Evolutionary conservation across 1,140 invertebrate genomes (phyloP).

Genomic region (Riptortus pedestris): DNA sequence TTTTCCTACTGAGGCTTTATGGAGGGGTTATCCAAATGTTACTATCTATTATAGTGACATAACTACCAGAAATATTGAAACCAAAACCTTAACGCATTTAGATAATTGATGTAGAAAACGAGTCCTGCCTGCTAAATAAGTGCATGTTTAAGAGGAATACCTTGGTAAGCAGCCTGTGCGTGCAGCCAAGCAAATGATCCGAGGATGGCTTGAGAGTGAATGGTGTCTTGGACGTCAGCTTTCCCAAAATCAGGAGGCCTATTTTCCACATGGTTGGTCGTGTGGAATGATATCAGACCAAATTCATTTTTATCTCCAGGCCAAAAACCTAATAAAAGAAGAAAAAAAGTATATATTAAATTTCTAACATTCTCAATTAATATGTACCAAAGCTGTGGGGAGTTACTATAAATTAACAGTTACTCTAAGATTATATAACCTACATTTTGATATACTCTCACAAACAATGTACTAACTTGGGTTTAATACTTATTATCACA

Average conservation of each 20-base stretch:
- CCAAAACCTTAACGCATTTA: no score
- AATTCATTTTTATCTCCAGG: slow-evolving; percentile 63
- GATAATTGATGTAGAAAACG: no score
- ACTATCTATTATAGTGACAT: no score
- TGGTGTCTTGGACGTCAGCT: slow-evolving; percentile 47
- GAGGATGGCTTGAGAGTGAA: slow-evolving; percentile 60
- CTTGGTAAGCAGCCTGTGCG: slow-evolving; percentile 71
- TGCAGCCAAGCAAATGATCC: slow-evolving; percentile 68
- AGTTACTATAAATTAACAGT: no score
- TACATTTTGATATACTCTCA: background rate
- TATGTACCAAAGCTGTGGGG: background rate
- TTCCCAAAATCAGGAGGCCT: slow-evolving; percentile 39
- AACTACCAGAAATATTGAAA: no score
- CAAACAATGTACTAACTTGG: no score
- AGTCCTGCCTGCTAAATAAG: no score
- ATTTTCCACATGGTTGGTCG: slow-evolving; percentile 43
- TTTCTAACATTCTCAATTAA: no score
- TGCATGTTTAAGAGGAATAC: no score
- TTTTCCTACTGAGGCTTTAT: no score
- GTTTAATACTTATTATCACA: no score
- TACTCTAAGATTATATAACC: background rate
- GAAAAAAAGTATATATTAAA: slow-evolving; percentile 31
- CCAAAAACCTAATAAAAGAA: slow-evolving; percentile 69
- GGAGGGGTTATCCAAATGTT: no score
- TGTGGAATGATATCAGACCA: slow-evolving; percentile 62